phyloP scores from a whole-genome alignment of 2,113 vertebrate species.

The Sminthopsis crassicaudata region DNA sequence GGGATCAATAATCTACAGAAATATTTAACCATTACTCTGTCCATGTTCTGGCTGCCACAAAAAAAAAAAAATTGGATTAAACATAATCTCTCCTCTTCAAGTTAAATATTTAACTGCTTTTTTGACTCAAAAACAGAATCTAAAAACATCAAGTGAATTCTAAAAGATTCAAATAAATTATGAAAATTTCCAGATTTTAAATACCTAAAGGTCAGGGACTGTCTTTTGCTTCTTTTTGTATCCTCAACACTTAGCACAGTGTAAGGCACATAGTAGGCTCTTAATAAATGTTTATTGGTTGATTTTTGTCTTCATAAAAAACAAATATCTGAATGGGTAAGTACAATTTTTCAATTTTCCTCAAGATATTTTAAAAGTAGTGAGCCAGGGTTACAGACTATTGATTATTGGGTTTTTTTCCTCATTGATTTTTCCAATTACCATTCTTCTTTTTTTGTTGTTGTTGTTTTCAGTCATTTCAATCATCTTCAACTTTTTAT shows the following conservation, averaged over 20 bases:
- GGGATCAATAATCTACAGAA: background rate
- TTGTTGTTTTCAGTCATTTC: background rate
- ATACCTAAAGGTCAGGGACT: background rate
- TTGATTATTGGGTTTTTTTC: background rate
- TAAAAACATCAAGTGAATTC: background rate
- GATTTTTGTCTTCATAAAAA: background rate
- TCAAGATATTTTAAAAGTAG: background rate
- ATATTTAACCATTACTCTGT: background rate
- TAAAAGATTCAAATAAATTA: background rate
- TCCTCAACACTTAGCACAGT: background rate
- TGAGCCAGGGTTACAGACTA: background rate
- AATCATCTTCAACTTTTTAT: background rate
- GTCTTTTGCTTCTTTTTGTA: background rate
- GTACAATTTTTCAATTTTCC: background rate
- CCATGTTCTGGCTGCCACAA: background rate
- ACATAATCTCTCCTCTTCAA: background rate
- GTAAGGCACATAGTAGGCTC: background rate
- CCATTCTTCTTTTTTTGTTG: background rate
- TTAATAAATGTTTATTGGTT: background rate
- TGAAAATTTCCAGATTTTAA: background rate
- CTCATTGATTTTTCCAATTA: background rate
- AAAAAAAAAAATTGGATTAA: background rate
- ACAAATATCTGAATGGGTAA: background rate
- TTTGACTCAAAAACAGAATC: background rate
- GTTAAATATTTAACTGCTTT: background rate